These are phyloP conservation scores for Protosalanx chinensis DNA, from an alignment of 2,797 vertebrate species.

Conservation along the genomic window DNA sequence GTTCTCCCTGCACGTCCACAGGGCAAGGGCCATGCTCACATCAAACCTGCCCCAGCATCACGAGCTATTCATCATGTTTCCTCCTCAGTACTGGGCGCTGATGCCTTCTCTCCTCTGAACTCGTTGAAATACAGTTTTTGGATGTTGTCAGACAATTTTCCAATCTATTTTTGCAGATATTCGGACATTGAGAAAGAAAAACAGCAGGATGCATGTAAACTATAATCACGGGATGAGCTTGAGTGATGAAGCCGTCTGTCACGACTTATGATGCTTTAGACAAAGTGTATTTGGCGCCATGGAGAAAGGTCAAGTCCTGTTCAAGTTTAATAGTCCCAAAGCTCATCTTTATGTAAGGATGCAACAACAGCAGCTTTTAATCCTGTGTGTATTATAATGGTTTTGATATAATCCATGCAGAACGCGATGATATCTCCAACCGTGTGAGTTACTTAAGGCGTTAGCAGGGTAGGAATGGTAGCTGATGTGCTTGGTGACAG, in stretches of 20 bases:
- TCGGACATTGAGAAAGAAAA: no score
- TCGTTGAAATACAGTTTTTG: background rate
- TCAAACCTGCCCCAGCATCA: background rate
- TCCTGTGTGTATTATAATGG: background rate
- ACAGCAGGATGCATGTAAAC: background rate
- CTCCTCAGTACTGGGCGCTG: background rate
- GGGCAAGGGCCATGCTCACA: background rate
- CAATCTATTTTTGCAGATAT: no score
- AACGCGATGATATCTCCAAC: background rate
- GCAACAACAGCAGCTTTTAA: background rate
- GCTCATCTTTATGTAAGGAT: background rate
- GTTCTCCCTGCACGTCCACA: background rate
- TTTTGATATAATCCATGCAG: no score
- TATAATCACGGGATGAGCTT: background rate
- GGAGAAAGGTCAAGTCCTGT: constrained; percentile 1
- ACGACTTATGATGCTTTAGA: background rate
- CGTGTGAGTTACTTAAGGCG: background rate
- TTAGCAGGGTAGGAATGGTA: background rate
- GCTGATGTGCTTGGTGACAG: background rate
- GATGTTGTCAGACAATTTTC: background rate
- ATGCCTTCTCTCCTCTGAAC: background rate
- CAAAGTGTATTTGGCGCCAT: background rate
- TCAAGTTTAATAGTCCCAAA: background rate
- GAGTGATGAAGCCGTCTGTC: background rate
- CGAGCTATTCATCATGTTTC: background rate